Conservation (phyloP, 2,797 vertebrate genomes). For the Acanthornis magna region DNA sequence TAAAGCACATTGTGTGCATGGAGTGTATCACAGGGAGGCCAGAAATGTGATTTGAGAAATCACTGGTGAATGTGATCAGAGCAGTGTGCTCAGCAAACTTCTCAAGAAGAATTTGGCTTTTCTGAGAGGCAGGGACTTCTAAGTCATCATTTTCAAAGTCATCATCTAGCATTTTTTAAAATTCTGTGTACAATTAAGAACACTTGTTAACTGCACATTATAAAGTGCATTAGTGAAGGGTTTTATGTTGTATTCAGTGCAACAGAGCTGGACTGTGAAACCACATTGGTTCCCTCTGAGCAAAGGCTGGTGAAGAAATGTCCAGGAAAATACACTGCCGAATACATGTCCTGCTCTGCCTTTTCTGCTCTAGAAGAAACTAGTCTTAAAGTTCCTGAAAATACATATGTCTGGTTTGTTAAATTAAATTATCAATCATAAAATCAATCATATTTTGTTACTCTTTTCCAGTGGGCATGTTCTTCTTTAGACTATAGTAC, state of each 20-base stretch:
- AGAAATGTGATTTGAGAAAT: neutral
- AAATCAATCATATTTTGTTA: neutral
- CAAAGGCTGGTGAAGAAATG: neutral
- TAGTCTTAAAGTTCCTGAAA: neutral
- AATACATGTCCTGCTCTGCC: neutral
- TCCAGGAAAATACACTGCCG: neutral
- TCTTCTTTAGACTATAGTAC: neutral
- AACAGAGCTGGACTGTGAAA: neutral
- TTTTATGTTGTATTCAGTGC: neutral
- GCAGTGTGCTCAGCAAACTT: neutral
- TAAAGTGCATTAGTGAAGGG: neutral
- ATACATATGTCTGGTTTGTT: neutral
- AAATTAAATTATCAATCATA: neutral
- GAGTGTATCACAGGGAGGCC: neutral
- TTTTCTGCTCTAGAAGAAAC: neutral
- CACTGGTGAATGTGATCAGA: neutral
- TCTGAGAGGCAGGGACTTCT: neutral
- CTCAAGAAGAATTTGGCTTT: neutral
- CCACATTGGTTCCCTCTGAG: neutral
- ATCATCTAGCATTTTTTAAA: neutral
- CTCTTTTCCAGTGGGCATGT: neutral
- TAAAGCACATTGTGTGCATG: neutral
- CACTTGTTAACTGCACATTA: neutral
- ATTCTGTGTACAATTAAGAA: neutral
- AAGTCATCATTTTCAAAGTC: neutral